phyloP scores from a whole-genome alignment of 2,888 invertebrate genomes.

The Tenthredo scrophulariae region DNA sequence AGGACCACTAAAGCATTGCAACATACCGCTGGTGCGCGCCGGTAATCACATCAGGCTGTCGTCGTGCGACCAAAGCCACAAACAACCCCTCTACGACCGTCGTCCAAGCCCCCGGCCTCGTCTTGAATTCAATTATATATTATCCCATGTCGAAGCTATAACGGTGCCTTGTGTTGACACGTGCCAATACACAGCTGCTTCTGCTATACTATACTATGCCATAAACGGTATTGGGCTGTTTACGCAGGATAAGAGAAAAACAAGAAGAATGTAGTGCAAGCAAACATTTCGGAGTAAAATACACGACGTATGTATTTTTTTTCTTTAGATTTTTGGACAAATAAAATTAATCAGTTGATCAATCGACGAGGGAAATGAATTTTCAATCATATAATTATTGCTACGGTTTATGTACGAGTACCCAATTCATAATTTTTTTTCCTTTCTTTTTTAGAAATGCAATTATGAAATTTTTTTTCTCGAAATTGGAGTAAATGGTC shows the following conservation, averaged over 20 bases:
- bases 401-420: too few species aligned
- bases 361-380: not conserved
- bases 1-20: not conserved
- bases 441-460: too few species aligned
- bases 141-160: constrained; percentile 36
- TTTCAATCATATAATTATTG: not conserved
- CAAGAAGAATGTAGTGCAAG: not conserved
- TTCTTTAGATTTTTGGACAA: not conserved
- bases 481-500: not conserved
- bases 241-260: not conserved
- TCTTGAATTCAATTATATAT: constrained; percentile 37
- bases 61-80: constrained; percentile 21
- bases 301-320: not conserved
- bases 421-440: too few species aligned
- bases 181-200: constrained; percentile 12
- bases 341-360: not conserved
- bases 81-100: constrained; percentile 32
- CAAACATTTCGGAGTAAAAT: not conserved
- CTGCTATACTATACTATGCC: not conserved
- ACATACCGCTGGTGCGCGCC: not conserved
- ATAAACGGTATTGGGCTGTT: not conserved
- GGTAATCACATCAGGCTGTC: constrained; percentile 11
- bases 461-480: too few species aligned
- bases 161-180: constrained; percentile 24
- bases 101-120: constrained; percentile 28